These are phyloP conservation scores for Hemichromis elongatus DNA, from an alignment of 2,113 vertebrate genomes.

Conservation along the genomic window DNA sequence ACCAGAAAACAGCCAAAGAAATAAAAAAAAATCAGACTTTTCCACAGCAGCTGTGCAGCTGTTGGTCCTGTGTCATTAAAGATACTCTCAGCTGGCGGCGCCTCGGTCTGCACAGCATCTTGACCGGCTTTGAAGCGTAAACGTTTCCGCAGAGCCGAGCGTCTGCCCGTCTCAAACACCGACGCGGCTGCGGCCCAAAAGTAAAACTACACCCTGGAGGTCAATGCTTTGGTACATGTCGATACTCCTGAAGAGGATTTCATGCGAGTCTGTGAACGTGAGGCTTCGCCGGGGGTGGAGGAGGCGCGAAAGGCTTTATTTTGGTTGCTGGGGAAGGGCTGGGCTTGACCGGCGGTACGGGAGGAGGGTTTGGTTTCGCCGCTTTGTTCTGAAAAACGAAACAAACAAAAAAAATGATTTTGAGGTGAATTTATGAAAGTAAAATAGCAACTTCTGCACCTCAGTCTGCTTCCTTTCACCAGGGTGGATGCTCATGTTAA, in stretches of 20 bases:
- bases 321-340: conserved; percentile 9
- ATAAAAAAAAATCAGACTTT: background rate
- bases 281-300: conserved; percentile 26
- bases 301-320: conserved; percentile 29
- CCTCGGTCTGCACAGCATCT: background rate
- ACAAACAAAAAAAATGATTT: background rate
- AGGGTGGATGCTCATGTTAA: fast-evolving
- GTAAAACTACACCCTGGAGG: background rate
- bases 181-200: background rate
- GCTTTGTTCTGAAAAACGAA: background rate
- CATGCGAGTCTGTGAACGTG: background rate
- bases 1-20: background rate
- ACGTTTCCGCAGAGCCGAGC: background rate
- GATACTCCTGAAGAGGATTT: background rate
- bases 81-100: background rate
- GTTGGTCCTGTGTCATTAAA: background rate
- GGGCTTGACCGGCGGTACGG: conserved; percentile 30
- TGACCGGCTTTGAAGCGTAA: background rate
- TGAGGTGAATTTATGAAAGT: background rate
- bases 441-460: background rate
- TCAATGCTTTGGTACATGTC: background rate
- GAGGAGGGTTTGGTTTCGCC: conserved; percentile 7
- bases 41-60: background rate
- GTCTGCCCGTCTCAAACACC: background rate
- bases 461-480: background rate